These are phyloP conservation scores for Iphiclides podalirius DNA, from an alignment of 2,888 invertebrate genomes.

Conservation along the genomic window DNA sequence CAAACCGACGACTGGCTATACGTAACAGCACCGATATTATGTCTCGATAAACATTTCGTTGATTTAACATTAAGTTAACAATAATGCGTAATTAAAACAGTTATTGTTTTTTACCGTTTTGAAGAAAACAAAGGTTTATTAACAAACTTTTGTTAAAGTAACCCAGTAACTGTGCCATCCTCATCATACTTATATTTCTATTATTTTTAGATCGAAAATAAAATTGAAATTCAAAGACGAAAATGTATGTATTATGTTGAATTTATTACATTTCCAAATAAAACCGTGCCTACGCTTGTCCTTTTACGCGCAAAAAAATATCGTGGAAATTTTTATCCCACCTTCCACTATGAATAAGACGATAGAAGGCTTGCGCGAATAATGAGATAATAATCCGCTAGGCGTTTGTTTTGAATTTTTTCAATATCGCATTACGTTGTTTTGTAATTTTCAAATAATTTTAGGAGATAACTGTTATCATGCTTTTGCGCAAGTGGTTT, in stretches of 20 bases:
- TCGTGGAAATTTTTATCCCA: slow-evolving; percentile 45
- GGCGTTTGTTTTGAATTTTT: slow-evolving; percentile 57
- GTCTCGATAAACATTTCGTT: slow-evolving; percentile 13
- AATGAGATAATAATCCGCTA: slow-evolving; percentile 65
- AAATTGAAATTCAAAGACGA: too few species aligned
- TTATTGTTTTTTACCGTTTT: too few species aligned
- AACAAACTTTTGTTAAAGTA: too few species aligned
- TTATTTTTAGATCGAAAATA: too few species aligned
- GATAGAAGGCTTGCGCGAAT: slow-evolving; percentile 58
- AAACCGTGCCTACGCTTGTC: slow-evolving; percentile 31
- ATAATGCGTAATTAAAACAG: too few species aligned
- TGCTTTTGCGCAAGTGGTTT: too few species aligned
- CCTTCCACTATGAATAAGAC: slow-evolving; percentile 49
- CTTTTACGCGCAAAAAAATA: slow-evolving; percentile 57
- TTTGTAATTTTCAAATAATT: too few species aligned
- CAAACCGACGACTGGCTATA: slow-evolving; percentile 47
- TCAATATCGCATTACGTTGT: neutral
- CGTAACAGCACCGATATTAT: slow-evolving; percentile 9
- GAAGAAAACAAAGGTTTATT: too few species aligned
- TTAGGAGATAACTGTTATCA: too few species aligned
- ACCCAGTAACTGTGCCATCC: too few species aligned
- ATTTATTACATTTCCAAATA: slow-evolving; percentile 5
- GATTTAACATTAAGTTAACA: neutral
- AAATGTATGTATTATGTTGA: slow-evolving; percentile 1
- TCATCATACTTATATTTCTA: too few species aligned